Percentiles rank a stretch among this genome's conserved stretches.
Conservation (phyloP, 2,113 vertebrate species). For the Pterophyllum scalare region DNA sequence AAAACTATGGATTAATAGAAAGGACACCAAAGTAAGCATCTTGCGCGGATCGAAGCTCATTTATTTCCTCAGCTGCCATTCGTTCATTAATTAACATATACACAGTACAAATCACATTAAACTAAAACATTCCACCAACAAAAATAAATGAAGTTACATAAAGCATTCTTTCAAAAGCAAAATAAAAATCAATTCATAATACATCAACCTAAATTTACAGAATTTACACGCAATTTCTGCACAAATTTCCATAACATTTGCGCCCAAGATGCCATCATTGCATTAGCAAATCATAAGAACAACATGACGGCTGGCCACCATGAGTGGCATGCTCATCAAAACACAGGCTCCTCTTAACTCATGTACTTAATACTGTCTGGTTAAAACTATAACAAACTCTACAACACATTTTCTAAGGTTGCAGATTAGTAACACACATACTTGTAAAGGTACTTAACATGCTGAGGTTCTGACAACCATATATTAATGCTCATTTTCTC, state of each 20-base stretch:
- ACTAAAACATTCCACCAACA: neutral
- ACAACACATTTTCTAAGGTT: neutral
- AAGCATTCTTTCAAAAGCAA: neutral
- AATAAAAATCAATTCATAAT: neutral
- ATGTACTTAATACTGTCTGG: neutral
- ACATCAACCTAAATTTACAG: neutral
- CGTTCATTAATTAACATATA: neutral
- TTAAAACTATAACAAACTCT: neutral
- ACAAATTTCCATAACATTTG: neutral
- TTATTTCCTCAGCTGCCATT: neutral
- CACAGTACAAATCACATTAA: neutral
- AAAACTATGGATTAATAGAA: neutral
- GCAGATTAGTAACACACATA: neutral
- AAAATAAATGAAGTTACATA: neutral
- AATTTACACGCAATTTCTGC: neutral
- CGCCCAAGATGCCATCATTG: neutral
- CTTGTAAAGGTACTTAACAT: neutral
- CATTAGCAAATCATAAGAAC: neutral
- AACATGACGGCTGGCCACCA: neutral
- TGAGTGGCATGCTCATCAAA: neutral
- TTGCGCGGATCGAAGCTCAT: neutral
- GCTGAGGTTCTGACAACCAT: neutral
- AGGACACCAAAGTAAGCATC: neutral
- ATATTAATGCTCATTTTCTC: neutral
- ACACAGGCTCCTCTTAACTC: neutral